phyloP scores from a whole-genome alignment of 2,888 invertebrate species.

The Phlogophora meticulosa region DNA sequence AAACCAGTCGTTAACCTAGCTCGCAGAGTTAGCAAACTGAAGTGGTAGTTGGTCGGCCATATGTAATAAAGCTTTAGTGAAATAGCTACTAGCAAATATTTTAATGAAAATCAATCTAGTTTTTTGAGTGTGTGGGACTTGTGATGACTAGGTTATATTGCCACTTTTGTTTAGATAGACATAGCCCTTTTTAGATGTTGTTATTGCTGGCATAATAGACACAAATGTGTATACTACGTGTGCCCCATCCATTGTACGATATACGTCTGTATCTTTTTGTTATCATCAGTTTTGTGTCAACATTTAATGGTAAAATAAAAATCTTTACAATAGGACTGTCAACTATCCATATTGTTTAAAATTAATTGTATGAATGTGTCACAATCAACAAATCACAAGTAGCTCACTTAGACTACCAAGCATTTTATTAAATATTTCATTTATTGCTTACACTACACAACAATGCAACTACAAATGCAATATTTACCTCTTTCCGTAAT shows the following conservation, averaged over 20 bases:
- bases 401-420: not conserved
- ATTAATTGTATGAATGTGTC: constrained; percentile 3
- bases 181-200: not conserved
- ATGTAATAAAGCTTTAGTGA: not conserved
- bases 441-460: constrained; percentile 25
- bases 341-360: constrained; percentile 14
- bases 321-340: constrained; percentile 18
- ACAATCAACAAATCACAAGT: not conserved
- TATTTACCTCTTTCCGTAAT: constrained; percentile 36
- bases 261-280: constrained; percentile 15
- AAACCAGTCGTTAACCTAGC: not conserved
- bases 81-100: not conserved
- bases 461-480: constrained; percentile 37
- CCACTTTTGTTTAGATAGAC: not conserved
- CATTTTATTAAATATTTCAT: constrained; percentile 12
- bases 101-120: not conserved
- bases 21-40: not conserved
- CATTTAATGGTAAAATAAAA: constrained; percentile 25
- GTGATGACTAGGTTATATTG: not conserved
- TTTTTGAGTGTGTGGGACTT: no score
- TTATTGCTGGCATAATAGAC: not conserved
- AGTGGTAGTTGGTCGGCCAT: not conserved
- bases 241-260: constrained; percentile 22
- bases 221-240: not conserved
- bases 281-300: constrained; percentile 15